Base-by-base conservation (phyloP, 2,888 invertebrate species). In the Crematogaster levior region DNA sequence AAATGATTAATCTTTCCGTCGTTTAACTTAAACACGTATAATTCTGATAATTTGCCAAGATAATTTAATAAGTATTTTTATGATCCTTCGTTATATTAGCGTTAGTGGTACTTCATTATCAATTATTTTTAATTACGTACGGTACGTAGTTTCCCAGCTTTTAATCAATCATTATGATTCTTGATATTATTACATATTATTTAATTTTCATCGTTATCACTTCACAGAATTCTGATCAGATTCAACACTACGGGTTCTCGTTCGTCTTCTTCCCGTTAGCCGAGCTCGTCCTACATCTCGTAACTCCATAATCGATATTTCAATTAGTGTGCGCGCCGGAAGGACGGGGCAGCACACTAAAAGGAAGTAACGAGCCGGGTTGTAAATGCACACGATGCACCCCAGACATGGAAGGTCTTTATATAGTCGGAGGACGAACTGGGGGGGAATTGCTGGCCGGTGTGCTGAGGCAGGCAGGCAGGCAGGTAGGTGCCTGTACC, bases 401-500 rank as follows among this genome's bases (percentile, higher is more conserved):
- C 18, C 43, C 24, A 79, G 77, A 72, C 77, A 21, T 30, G 72
- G 37, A 37, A 72, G 77, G 56, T 70, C 77, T 79, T 79, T 58
- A 79, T 70, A 56, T 34, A 27, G 18, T 30, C 21, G 46, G 15
- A 3, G 27, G 21, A 18, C 0, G 43, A 43, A n/a, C 56, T 37
- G 66, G 58, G 61, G 37, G 48, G 30, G 65, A 58, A 66, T 48
- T 27, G 58, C 27, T 18, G 56, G 27, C 27, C 61, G 75, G n/a
- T 40, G 61, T 68, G 68, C 46, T 46, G 56, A 27, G 73, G 82
- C 58, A 65, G 58, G 40, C 43, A 65, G 79, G n/a, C n/a, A n/a
- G n/a, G n/a, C n/a, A n/a, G n/a, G 81, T 86, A 86, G 75, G 82
- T 83, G 74, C 82, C 83, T 83, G 84, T 84, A 81, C 87, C 82